Evolutionary conservation across 2,797 vertebrate species (phyloP).

Genomic region (Hippocampus kuda): DNA sequence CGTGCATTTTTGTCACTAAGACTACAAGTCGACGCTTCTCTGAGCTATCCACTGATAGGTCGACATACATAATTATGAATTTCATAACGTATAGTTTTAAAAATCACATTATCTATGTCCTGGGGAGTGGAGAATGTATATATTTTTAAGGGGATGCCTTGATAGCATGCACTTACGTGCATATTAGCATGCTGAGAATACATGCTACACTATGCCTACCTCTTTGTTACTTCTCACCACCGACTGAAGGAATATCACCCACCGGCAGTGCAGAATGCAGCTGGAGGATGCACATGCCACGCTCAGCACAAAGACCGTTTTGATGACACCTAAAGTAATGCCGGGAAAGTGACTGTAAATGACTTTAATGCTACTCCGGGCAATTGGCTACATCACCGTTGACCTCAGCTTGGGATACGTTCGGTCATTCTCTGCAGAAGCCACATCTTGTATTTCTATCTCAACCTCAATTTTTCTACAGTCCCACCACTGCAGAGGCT

Average conservation of each 20-base stretch:
- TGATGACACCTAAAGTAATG: slow-evolving; percentile 41
- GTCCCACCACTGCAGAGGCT: slow-evolving; percentile 29
- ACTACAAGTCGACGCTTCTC: too few species aligned
- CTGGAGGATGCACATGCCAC: slow-evolving; percentile 26
- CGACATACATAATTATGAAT: too few species aligned
- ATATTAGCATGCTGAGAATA: too few species aligned
- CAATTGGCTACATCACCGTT: slow-evolving; percentile 52
- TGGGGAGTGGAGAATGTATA: too few species aligned
- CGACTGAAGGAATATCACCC: slow-evolving; percentile 33
- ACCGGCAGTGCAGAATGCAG: slow-evolving; percentile 24
- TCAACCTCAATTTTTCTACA: slow-evolving; percentile 21
- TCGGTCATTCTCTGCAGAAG: slow-evolving; percentile 35
- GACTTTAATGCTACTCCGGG: slow-evolving; percentile 50
- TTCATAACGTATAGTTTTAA: too few species aligned
- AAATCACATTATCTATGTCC: too few species aligned
- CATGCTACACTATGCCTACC: too few species aligned
- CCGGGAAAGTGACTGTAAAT: slow-evolving; percentile 50
- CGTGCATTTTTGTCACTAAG: too few species aligned
- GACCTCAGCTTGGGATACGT: slow-evolving; percentile 46
- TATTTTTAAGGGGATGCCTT: too few species aligned
- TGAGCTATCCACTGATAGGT: too few species aligned
- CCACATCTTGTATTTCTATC: slow-evolving; percentile 32
- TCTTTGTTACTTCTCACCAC: slow-evolving; percentile 41
- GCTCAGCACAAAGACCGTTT: slow-evolving; percentile 34
- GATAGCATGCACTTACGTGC: too few species aligned